Evolutionary conservation across 2,888 invertebrate genomes (phyloP).

Genomic region (Pterobdella sp.): DNA sequence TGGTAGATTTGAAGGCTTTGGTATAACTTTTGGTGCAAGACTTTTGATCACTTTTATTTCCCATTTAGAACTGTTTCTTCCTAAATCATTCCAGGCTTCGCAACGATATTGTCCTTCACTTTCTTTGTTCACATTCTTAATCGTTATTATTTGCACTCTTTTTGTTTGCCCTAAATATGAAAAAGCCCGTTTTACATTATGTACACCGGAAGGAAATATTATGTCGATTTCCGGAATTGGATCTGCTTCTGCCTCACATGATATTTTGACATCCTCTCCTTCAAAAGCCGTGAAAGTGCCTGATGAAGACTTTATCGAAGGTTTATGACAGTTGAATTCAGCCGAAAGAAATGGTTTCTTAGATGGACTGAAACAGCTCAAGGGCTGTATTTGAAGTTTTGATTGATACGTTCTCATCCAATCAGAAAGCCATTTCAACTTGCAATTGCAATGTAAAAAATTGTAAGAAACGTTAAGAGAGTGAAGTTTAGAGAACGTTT

Average conservation of each 20-base stretch:
- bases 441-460: constrained; percentile 39
- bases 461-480: constrained; percentile 35
- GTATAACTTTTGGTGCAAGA: neutral
- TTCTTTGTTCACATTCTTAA: neutral
- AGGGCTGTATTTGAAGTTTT: constrained; percentile 25
- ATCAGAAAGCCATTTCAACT: constrained; percentile 36
- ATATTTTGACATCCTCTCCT: neutral
- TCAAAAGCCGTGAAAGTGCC: neutral
- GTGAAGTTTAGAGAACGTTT: constrained; percentile 32
- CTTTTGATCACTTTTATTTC: neutral
- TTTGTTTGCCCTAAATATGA: neutral
- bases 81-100: neutral
- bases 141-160: neutral
- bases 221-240: constrained; percentile 1
- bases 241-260: neutral
- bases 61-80: neutral
- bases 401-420: constrained; percentile 33
- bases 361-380: constrained; percentile 27
- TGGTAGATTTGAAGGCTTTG: neutral
- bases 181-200: neutral
- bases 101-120: neutral
- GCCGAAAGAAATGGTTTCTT: neutral
- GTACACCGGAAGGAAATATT: neutral
- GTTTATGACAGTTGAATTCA: neutral
- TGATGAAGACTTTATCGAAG: neutral